Evolutionary conservation across 2,888 invertebrate species (phyloP), one percentile per base, ranked within the genome.

Genomic region (Dorcus hopei): DNA sequence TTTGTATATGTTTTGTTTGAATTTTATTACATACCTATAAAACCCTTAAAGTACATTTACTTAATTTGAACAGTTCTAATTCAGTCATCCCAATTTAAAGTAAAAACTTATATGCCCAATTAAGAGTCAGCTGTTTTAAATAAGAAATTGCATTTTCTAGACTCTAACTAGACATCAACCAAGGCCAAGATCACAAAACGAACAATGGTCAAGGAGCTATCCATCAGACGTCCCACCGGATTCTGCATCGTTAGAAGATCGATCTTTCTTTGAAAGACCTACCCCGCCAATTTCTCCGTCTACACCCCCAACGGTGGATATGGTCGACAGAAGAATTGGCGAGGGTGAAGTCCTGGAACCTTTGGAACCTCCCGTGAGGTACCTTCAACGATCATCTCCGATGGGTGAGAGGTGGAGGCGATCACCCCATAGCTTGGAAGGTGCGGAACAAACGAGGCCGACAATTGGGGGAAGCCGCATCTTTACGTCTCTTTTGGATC

Each of bases 401-500:
- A 63, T 63, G 3, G 60, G 64, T 16, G 59, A 67, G 9, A 80
- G 80, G 77, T 83, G 77, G 83, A 81, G 78, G 79, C 81, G 77
- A 58, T 75, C 73, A 58, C 83, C 81, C 2, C 83, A 81, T 45
- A 73, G 72, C 78, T 68, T 80, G 73, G 65, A 80, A 79, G 63
- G 80, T 78, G 48, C 80, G 77, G 69, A 70, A 61, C 69, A 67
- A 57, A 71, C 72, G 45, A 62, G 74, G 47, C 71, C 73, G n/a
- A 67, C 66, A 9, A 72, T 77, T 11, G 90, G 91, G 7, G 86
- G 88, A 16, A 82, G 82, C 47, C 83, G 92, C 64, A 91, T 93
- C 67, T 87, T 88, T 62, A 85, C 90, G 9, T 87, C 87, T 52
- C 83, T 93, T 68, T 82, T 96, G 57, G 93, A 93, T 73, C 89